Conservation (phyloP, 2,113 vertebrate species). For the Trichomycterus rosablanca region DNA sequence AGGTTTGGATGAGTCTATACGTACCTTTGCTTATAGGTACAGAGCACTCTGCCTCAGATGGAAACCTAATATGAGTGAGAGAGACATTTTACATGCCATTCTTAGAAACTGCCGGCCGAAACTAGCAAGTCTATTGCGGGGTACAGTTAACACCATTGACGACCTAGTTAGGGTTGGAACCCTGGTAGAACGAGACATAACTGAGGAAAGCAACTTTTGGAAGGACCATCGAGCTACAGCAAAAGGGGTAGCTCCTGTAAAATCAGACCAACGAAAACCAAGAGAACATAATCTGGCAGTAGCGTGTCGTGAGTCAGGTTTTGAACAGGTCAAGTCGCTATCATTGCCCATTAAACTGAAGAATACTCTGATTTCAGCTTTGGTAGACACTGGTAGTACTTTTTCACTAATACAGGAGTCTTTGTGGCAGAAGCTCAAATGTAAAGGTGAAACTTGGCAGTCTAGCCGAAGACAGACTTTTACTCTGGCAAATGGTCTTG, state of each 20-base stretch:
- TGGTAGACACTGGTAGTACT: neutral
- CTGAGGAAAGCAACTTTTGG: too few species aligned
- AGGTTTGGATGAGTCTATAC: neutral
- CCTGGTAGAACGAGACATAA: too few species aligned
- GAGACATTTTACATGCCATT: constrained; percentile 2
- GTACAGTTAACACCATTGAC: too few species aligned
- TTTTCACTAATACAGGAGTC: neutral
- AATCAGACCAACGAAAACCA: neutral
- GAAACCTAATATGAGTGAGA: neutral
- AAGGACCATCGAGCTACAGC: too few species aligned
- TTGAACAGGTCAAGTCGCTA: too few species aligned
- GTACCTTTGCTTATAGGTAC: constrained; percentile 1
- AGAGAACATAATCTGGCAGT: neutral
- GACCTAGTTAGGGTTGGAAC: too few species aligned
- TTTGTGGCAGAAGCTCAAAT: neutral
- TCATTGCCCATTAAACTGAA: neutral
- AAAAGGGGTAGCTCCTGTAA: neutral
- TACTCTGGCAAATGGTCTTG: too few species aligned
- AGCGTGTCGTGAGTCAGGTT: neutral
- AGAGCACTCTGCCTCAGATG: neutral
- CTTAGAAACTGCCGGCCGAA: neutral
- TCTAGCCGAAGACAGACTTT: too few species aligned
- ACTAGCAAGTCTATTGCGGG: neutral
- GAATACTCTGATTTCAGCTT: neutral
- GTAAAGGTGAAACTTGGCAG: too few species aligned